Percentiles rank a stretch among this genome's conserved stretches.
These are phyloP conservation scores for Drosophila grimshawi DNA, from an alignment of 1,140 invertebrate genomes.

Conservation along the genomic window DNA sequence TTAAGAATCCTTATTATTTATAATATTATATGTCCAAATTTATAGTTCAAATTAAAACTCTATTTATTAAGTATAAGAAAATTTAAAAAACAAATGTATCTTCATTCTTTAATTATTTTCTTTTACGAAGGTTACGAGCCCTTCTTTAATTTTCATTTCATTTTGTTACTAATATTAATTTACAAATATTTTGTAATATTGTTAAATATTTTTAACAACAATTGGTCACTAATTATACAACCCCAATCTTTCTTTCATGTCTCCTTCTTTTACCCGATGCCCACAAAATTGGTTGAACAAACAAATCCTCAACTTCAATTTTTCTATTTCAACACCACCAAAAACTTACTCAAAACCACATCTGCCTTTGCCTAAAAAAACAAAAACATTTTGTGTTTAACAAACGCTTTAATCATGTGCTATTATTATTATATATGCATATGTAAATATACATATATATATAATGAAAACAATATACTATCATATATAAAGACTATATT, in stretches of 20 bases:
- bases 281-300: constrained; percentile 40
- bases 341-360: constrained; percentile 11
- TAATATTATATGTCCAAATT: too few relatives aligned
- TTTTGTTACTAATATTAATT: constrained; percentile 26
- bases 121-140: not conserved
- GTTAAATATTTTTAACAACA: constrained; percentile 5
- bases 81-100: not conserved
- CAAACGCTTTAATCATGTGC: constrained; percentile 2
- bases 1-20: not conserved
- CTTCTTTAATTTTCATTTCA: not conserved
- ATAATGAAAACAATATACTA: too few relatives aligned
- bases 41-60: too few relatives aligned
- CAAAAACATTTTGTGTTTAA: constrained; percentile 11
- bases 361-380: constrained; percentile 10
- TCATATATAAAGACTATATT: constrained; percentile 88
- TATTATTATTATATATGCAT: constrained; percentile 13
- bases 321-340: constrained; percentile 25
- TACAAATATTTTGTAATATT: not conserved
- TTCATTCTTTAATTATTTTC: not conserved
- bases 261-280: constrained; percentile 27
- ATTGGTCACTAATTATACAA: constrained; percentile 67
- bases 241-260: constrained; percentile 57
- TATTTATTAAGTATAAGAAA: not conserved
- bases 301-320: constrained; percentile 5
- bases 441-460: constrained; percentile 22